phyloP scores from a whole-genome alignment of 2,888 invertebrate species.

The Agrilus biguttatus region DNA sequence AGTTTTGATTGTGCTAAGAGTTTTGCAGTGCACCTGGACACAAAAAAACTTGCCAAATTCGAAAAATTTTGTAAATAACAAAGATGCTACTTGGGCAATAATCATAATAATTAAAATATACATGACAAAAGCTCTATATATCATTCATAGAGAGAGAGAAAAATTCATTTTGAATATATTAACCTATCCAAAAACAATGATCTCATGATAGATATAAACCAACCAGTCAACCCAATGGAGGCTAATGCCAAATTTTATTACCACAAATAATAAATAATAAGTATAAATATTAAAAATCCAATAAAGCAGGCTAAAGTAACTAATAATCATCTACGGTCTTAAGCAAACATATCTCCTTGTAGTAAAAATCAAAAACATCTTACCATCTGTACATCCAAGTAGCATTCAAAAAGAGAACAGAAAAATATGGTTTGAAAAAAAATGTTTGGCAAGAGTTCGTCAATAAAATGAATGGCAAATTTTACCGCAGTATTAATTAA shows the following conservation, averaged over 20 bases:
- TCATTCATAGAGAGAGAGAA: neutral
- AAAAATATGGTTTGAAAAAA: slow-evolving; percentile 10
- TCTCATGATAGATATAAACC: too few species aligned
- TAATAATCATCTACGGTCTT: slow-evolving; percentile 13
- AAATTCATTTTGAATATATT: too few species aligned
- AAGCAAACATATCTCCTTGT: slow-evolving; percentile 11
- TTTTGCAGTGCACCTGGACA: slow-evolving; percentile 27
- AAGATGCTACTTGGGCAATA: slow-evolving; percentile 29
- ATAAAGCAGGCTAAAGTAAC: too few species aligned
- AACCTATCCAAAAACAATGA: too few species aligned
- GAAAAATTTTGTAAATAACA: slow-evolving; percentile 10
- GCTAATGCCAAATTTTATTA: too few species aligned
- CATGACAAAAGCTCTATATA: slow-evolving; percentile 9
- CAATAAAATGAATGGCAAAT: slow-evolving; percentile 2
- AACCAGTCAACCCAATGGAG: too few species aligned
- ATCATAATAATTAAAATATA: slow-evolving; percentile 10
- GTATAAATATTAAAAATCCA: too few species aligned
- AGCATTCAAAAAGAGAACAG: slow-evolving; percentile 25
- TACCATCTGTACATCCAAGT: slow-evolving; percentile 35
- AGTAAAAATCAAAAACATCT: slow-evolving; percentile 26
- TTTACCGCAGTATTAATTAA: neutral
- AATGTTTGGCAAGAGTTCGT: slow-evolving; percentile 9
- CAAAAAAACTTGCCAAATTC: slow-evolving; percentile 12
- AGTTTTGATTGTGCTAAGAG: slow-evolving; percentile 23
- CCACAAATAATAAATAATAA: too few species aligned